Percentiles rank a stretch among this genome's conserved stretches.
These are phyloP conservation scores for Eudemis profundana DNA, from an alignment of 2,888 invertebrate genomes.

Conservation along the genomic window DNA sequence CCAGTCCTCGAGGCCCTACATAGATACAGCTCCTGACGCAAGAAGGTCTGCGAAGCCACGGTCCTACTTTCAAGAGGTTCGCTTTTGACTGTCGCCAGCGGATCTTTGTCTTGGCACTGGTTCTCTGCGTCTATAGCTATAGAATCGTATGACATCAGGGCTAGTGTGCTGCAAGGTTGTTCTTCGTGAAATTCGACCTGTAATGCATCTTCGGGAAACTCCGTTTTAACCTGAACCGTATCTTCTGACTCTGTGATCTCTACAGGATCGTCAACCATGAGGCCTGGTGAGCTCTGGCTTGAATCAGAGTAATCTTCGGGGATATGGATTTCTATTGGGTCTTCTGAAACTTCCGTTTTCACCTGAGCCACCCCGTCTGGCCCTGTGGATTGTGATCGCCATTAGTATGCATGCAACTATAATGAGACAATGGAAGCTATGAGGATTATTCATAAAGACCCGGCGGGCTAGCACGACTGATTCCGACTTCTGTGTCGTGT, in stretches of 20 bases:
- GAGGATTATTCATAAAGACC: too few relatives aligned
- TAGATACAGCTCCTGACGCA: background rate
- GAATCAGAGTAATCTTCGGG: background rate
- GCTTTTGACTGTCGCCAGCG: background rate
- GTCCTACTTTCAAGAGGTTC: background rate
- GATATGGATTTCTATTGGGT: background rate
- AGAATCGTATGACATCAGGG: too few relatives aligned
- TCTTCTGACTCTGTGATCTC: too few relatives aligned
- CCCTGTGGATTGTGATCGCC: background rate
- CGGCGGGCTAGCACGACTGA: too few relatives aligned
- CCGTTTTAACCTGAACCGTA: background rate
- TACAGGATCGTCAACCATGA: too few relatives aligned
- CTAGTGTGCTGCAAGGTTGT: too few relatives aligned
- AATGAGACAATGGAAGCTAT: too few relatives aligned
- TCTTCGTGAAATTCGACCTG: background rate
- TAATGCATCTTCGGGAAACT: background rate
- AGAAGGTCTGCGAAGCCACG: slow-evolving; percentile 4
- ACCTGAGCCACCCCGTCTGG: background rate
- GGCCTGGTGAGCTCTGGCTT: too few relatives aligned
- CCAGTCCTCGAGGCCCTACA: background rate
- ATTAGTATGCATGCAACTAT: background rate
- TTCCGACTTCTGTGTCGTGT: too few relatives aligned
- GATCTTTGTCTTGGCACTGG: slow-evolving; percentile 9
- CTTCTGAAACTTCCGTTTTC: background rate
- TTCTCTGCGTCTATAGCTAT: slow-evolving; percentile 2